Evolutionary conservation across 2,888 invertebrate species (phyloP).

Genomic region (Cataglyphis cursor): DNA sequence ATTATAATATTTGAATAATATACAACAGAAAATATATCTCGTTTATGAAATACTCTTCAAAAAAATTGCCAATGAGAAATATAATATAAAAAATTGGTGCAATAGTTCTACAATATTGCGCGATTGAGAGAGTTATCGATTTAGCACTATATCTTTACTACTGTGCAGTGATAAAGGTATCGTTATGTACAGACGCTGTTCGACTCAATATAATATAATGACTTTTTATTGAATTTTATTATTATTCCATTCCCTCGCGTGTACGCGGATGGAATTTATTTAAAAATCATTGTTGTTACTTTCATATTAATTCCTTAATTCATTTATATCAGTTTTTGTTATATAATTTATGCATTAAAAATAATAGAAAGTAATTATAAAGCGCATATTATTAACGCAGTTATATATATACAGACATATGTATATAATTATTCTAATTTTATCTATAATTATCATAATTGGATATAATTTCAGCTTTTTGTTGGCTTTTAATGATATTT

Average conservation of each 20-base stretch:
- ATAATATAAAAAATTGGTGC: neutral
- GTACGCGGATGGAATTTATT: neutral
- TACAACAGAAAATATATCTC: neutral
- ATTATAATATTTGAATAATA: neutral
- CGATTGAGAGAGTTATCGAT: neutral
- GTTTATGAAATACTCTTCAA: neutral
- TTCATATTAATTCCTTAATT: neutral
- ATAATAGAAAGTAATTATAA: neutral
- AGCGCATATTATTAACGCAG: neutral
- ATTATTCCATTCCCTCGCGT: neutral
- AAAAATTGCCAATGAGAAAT: neutral
- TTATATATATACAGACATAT: neutral
- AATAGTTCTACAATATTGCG: neutral
- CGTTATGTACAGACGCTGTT: neutral
- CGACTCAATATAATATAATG: neutral
- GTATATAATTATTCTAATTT: too few species aligned
- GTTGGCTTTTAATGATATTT: neutral
- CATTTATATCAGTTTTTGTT: neutral
- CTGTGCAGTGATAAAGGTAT: neutral
- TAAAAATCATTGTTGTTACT: neutral
- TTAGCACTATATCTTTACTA: slow-evolving; percentile 13
- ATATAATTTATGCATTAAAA: neutral
- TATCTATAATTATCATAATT: neutral
- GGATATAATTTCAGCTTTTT: neutral
- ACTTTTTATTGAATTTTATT: neutral